A percentile compares a stretch with the other conserved stretches of the same genome.
phyloP scores from a whole-genome alignment of 2,113 vertebrate species.

The Entomyzon cyanotis region DNA sequence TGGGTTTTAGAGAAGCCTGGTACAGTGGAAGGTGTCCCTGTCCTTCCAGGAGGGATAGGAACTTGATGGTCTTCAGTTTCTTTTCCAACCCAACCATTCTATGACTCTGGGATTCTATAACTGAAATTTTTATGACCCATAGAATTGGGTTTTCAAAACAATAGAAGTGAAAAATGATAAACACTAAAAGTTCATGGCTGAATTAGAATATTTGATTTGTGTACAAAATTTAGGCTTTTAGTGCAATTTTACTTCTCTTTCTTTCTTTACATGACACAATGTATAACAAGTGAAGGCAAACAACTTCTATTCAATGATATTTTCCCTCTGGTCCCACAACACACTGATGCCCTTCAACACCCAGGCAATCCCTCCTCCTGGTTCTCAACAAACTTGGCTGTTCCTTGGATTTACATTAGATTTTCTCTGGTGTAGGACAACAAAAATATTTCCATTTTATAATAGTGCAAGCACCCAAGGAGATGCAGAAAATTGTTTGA shows the following conservation, averaged over 20 bases:
- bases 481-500: not conserved
- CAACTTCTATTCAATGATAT: fast-evolving
- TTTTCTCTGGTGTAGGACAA: not conserved
- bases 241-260: not conserved
- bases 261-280: not conserved
- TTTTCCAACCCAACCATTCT: not conserved
- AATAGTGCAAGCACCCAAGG: not conserved
- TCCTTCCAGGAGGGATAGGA: not conserved
- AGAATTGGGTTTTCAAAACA: not conserved
- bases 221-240: not conserved
- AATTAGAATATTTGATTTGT: not conserved
- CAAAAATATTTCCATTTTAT: not conserved
- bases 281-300: not conserved
- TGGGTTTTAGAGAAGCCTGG: not conserved
- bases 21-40: not conserved
- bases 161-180: not conserved
- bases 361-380: not conserved
- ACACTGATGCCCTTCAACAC: not conserved
- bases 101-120: no score
- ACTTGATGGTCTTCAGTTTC: not conserved
- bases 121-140: not conserved
- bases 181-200: not conserved
- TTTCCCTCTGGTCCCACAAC: not conserved
- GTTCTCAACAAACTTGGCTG: not conserved
- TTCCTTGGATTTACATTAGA: not conserved